phyloP scores from a whole-genome alignment of 2,888 invertebrate genomes.

The Rotaria magnacalcarata region DNA sequence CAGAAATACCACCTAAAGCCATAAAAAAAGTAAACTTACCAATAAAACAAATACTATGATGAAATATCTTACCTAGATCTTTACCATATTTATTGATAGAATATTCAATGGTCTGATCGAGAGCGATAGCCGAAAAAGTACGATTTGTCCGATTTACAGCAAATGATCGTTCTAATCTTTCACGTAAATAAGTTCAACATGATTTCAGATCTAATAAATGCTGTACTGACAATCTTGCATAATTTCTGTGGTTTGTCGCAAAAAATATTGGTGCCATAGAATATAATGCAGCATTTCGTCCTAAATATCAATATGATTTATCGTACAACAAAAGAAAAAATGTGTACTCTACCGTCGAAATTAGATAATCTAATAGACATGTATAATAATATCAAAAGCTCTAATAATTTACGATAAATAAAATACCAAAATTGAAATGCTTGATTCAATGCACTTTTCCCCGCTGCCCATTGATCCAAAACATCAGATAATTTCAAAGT shows the following conservation, averaged over 20 bases:
- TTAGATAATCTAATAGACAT: neutral
- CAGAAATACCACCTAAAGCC: no score
- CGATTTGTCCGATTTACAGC: neutral
- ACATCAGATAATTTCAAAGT: neutral
- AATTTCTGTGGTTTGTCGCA: neutral
- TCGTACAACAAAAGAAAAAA: no score
- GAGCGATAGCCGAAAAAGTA: neutral
- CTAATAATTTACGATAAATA: neutral
- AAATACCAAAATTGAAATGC: neutral
- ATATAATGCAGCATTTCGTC: neutral
- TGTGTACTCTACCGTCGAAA: neutral
- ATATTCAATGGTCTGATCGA: neutral
- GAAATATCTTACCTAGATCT: neutral
- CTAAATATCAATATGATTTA: neutral
- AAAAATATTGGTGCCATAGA: neutral
- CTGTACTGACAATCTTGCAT: neutral
- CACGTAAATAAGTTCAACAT: neutral
- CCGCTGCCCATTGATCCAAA: neutral
- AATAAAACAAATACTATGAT: no score
- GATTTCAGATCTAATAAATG: neutral
- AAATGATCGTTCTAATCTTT: neutral
- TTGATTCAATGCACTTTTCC: neutral
- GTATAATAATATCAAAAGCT: neutral
- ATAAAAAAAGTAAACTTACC: no score
- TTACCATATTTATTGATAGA: neutral